Evolutionary conservation across 1,140 invertebrate species (phyloP), one percentile per base, ranked within the genome.

Genomic region (Hesperophylax magnus): DNA sequence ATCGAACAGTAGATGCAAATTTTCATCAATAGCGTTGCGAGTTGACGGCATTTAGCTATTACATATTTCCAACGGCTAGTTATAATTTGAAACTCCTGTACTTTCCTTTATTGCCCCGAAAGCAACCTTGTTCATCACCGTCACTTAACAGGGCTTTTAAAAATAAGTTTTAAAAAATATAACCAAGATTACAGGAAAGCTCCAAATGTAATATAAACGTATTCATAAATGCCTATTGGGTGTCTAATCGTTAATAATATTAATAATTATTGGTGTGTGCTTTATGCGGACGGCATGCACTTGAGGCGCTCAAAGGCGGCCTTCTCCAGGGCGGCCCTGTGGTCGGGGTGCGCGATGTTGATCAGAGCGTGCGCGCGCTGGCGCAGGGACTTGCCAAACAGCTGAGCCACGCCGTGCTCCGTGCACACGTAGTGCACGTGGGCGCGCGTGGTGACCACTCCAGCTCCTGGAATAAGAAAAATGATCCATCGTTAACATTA

Each of bases 351-450:
- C 0, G 97, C 94, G 60, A 99, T 94, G 79, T 95, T 92, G 84
- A 99, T 98, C 0, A 99, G 91, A 80, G 94, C 96, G 86, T 97
- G 93, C 1, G 97, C 97, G 77, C 97, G 88, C 87, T 98, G 97
- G 15, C 96, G 91, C 11, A 98, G 90, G 39, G 93, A 95, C 88
- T 97, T 98, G 22, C 97, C 97, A 89, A 98, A 98, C 8, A 99
- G 88, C 79, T 94, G 91, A 0, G 97, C 97, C 82, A 98, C 97
- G 34, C 98, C 97, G 85, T 96, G 92, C 87, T 98, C 97, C 0
- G 97, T 99, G 0, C 98, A 97, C 7, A 98, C 92, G 86, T 98
- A 98, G 86, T 98, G 95, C 0, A 96, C 96, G 85, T 98, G 96
- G 2, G 96, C 97, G 85, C 97, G 91, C 0, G 95, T 95, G 2